Evolutionary conservation across 2,797 vertebrate species (phyloP), one percentile per base, ranked within the genome.

Genomic region (Falco biarmicus): DNA sequence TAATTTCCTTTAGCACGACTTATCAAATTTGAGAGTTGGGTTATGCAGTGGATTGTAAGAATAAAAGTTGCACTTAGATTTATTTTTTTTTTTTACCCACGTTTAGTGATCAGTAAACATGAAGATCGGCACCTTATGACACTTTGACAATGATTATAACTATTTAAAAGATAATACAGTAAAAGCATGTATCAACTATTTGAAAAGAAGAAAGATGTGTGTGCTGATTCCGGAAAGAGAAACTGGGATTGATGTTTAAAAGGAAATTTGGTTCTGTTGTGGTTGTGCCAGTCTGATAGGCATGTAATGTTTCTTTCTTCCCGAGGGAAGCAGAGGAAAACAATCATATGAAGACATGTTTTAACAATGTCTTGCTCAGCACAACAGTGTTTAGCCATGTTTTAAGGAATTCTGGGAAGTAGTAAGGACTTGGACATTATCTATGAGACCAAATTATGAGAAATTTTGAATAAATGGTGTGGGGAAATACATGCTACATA

Each of bases 401-500:
- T 92, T 87, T 89, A 84, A 89, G 91, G 78, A 81, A 59, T 93
- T 92, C 87, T 78, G 93, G 81, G 84, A 85, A 92, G 60, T 47
- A 92, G 60, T 47, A 15, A 39, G 29, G 20, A n/a, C 43, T 84
- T 82, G 43, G 50, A 57, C 61, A 65, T 61, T 95, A 91, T 92
- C 90, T 7, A 0, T 89, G 88, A 83, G 68, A 41, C 65, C 2
- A 8, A 87, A 87, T 25, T 41, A 59, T 95, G 96, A 93, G 91
- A 93, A 94, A 81, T 87, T 94, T 80, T 73, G 73, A 87, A 59
- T 92, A 94, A 80, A 80, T 81, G 32, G 51, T 83, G 84, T 94
- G 84, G 54, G 80, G 94, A 90, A 96, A 83, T 95, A 50, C 66
- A 74, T 50, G 56, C 18, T 84, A 41, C 93, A 81, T 89, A 86